A percentile compares a stretch with the other conserved stretches of the same genome.
These are phyloP conservation scores for Zosterops japonicus DNA, from an alignment of 2,113 vertebrate species.

Conservation along the genomic window DNA sequence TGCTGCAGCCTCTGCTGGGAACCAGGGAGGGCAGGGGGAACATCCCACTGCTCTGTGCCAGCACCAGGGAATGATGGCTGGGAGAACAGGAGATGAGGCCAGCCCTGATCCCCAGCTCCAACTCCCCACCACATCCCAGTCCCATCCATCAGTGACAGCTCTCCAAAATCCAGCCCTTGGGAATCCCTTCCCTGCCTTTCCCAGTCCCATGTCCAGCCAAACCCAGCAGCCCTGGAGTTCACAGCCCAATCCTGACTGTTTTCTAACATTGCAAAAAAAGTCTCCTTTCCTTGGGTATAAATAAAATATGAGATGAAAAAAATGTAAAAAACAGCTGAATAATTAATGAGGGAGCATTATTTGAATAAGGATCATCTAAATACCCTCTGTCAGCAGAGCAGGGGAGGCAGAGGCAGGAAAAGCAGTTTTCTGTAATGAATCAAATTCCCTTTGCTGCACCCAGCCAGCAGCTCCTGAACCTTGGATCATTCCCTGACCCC, in stretches of 20 bases:
- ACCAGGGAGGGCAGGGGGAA: fast-evolving
- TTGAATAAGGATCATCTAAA: neutral
- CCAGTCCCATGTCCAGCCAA: neutral
- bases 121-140: fast-evolving
- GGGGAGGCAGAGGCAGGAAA: neutral
- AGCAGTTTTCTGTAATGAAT: neutral
- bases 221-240: neutral
- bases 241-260: neutral
- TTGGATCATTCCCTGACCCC: neutral
- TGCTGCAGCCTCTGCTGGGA: too few species aligned
- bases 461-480: neutral
- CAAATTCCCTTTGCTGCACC: neutral
- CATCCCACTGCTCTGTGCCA: fast-evolving
- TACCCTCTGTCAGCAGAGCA: neutral
- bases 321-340: neutral
- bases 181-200: neutral
- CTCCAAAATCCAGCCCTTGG: neutral
- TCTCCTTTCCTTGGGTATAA: neutral
- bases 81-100: fast-evolving
- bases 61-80: fast-evolving
- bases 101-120: neutral
- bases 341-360: neutral
- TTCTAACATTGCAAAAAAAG: neutral
- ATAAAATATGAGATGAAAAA: neutral
- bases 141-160: fast-evolving